A percentile compares a stretch with the other conserved stretches of the same genome.
phyloP scores from a whole-genome alignment of 2,797 vertebrate species.

The Poecilia velifera region DNA sequence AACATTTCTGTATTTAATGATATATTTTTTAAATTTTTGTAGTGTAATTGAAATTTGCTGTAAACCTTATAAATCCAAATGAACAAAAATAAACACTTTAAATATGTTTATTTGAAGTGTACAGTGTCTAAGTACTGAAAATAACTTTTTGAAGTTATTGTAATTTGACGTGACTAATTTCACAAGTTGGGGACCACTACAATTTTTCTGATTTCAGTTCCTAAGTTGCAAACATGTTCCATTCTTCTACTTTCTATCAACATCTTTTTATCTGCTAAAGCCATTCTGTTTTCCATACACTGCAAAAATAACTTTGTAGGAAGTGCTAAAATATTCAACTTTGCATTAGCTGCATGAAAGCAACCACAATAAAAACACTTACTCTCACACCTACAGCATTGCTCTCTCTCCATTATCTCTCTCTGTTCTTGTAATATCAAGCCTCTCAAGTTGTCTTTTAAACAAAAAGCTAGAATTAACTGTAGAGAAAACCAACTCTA shows the following conservation, averaged over 20 bases:
- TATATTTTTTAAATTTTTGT: not conserved
- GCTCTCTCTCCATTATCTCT: not conserved
- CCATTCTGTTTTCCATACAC: not conserved
- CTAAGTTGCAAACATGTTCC: not conserved
- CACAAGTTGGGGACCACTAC: not conserved
- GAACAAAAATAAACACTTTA: not conserved
- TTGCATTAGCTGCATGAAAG: not conserved
- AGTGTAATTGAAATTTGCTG: not conserved
- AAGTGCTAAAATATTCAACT: conserved; percentile 2
- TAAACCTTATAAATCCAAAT: not conserved
- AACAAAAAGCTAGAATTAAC: not conserved
- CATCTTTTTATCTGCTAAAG: not conserved
- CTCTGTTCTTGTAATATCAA: not conserved
- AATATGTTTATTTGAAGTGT: not conserved
- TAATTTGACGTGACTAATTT: not conserved
- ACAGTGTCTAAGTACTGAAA: not conserved
- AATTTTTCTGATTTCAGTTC: not conserved
- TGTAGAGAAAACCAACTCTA: not conserved
- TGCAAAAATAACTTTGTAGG: not conserved
- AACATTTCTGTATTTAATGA: not conserved
- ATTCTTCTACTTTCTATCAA: not conserved
- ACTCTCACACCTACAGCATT: not conserved
- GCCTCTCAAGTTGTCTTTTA: not conserved
- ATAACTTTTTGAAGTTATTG: not conserved
- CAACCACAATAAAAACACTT: not conserved